Conservation (phyloP, 1,140 invertebrate species). For the Paralvinella palmiformis region DNA sequence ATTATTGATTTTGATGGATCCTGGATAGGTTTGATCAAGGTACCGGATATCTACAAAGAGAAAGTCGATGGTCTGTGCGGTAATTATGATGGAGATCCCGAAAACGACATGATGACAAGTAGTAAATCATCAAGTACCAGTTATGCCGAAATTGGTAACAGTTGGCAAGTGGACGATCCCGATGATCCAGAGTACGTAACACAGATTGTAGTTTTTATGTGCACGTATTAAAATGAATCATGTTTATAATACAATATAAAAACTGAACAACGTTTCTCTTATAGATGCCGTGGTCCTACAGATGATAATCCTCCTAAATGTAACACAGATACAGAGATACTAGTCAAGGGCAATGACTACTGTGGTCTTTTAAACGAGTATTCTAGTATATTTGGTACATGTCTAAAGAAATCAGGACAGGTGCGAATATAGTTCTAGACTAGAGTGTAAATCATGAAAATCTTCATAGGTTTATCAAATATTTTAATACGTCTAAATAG, state of each 20-base stretch:
- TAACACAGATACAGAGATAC: neutral
- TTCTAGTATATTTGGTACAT: neutral
- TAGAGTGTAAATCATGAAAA: no score
- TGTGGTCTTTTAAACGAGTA: neutral
- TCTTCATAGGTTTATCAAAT: no score
- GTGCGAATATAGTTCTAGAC: no score
- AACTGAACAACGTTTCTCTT: neutral
- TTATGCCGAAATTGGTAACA: neutral
- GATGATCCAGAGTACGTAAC: neutral
- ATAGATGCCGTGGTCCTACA: neutral
- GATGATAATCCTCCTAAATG: neutral
- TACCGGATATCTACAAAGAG: neutral
- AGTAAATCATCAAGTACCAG: neutral
- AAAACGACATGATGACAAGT: conserved; percentile 2
- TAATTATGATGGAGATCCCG: neutral
- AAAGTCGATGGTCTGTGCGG: conserved; percentile 3
- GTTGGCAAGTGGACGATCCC: conserved; percentile 5
- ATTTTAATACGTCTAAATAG: no score
- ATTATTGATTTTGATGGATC: neutral
- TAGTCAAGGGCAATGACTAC: neutral
- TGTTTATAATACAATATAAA: no score
- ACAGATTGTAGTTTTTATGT: no score
- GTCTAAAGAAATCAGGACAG: no score
- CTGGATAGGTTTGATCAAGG: neutral
- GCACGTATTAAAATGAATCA: no score